Percentiles rank a stretch among this genome's conserved stretches.
Evolutionary conservation across 1,140 invertebrate genomes (phyloP).

Genomic region (Halictus rubicundus): DNA sequence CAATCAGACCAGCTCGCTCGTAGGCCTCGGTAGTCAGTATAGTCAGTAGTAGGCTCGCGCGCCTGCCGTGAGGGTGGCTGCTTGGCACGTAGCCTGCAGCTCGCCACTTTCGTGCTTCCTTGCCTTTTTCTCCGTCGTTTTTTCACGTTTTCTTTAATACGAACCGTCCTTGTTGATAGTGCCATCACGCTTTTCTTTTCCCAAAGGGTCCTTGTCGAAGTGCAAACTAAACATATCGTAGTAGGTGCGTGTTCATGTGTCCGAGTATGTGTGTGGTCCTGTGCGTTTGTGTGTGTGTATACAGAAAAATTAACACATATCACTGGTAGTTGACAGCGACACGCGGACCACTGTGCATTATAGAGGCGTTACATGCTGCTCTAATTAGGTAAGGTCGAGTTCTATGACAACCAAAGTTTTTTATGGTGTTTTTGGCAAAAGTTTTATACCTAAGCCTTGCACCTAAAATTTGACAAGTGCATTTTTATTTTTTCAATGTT

Average conservation of each 20-base stretch:
- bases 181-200: background rate
- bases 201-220: background rate
- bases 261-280: background rate
- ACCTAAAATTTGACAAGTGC: no score
- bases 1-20: slow-evolving; percentile 26
- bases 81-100: slow-evolving; percentile 17
- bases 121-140: background rate
- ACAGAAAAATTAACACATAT: slow-evolving; percentile 41
- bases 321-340: background rate
- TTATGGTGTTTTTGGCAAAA: no score
- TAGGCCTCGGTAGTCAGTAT: background rate
- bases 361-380: slow-evolving; percentile 9
- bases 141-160: background rate
- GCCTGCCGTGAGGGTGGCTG: slow-evolving; percentile 62
- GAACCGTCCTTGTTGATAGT: slow-evolving; percentile 13
- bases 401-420: no score
- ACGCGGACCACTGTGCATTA: background rate
- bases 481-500: no score
- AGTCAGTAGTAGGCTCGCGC: slow-evolving; percentile 62
- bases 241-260: background rate
- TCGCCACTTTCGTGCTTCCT: slow-evolving; percentile 24
- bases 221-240: slow-evolving; percentile 34
- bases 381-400: slow-evolving; percentile 35
- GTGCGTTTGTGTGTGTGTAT: background rate
- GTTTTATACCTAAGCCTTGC: no score